Conservation (phyloP, 2,888 invertebrate species). For the Axea sp. region DNA sequence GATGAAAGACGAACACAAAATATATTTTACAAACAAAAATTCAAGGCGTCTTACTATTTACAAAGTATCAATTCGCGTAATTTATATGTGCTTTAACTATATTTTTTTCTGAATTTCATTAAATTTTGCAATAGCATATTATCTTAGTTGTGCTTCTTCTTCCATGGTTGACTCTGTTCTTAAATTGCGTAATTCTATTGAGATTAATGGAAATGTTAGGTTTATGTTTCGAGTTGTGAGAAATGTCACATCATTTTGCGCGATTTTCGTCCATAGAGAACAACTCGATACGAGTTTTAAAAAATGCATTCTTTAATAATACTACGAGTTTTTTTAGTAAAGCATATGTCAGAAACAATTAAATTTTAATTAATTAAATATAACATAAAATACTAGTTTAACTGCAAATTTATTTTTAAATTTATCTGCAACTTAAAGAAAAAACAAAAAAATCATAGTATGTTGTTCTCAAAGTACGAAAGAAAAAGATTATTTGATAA, state of each 20-base stretch:
- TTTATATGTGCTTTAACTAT: conserved; percentile 24
- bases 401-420: too few species aligned
- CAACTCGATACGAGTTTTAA: too few species aligned
- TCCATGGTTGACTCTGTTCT: background rate
- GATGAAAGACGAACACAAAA: conserved; percentile 5
- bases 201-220: conserved; percentile 19
- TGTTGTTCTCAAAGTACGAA: too few species aligned
- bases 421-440: too few species aligned
- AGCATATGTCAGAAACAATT: background rate
- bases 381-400: too few species aligned
- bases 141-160: background rate
- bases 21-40: conserved; percentile 18
- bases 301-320: too few species aligned
- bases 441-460: too few species aligned
- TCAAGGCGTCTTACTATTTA: conserved; percentile 19
- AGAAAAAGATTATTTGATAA: too few species aligned
- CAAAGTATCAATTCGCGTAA: conserved; percentile 32
- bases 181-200: conserved; percentile 5
- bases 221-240: conserved; percentile 17
- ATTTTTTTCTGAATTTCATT: conserved; percentile 6
- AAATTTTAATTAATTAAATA: too few species aligned
- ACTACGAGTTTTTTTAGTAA: too few species aligned
- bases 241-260: too few species aligned
- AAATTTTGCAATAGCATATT: conserved; percentile 10
- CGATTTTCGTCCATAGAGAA: too few species aligned